phyloP scores from a whole-genome alignment of 2,113 vertebrate species.

The Chiloscyllium plagiosum region DNA sequence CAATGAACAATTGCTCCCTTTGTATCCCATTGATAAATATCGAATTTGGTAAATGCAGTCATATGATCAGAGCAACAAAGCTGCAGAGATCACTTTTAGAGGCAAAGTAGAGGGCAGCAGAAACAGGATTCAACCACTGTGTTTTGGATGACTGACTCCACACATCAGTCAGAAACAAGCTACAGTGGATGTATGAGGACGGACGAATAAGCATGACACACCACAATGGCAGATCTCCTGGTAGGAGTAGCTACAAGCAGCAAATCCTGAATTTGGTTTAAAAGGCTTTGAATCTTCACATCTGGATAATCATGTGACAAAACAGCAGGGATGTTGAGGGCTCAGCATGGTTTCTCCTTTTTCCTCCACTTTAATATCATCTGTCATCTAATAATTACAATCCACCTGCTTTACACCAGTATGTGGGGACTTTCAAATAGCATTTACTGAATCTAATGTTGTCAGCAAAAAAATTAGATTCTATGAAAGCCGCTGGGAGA shows the following conservation, averaged over 20 bases:
- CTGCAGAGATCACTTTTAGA: background rate
- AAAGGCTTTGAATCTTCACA: background rate
- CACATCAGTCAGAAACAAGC: background rate
- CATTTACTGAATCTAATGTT: constrained; percentile 16
- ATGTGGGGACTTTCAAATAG: background rate
- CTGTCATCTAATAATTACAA: constrained; percentile 35
- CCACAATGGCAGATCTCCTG: background rate
- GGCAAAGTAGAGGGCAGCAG: background rate
- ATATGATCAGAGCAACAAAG: background rate
- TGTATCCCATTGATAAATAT: background rate
- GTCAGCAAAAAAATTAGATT: constrained; percentile 24
- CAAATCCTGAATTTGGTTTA: constrained; percentile 1
- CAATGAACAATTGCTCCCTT: background rate
- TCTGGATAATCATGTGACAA: constrained; percentile 28
- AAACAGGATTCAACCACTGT: background rate
- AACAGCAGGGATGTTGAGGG: background rate
- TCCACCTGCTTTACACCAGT: constrained; percentile 11
- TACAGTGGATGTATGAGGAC: background rate
- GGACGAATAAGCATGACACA: background rate
- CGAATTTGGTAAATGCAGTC: background rate
- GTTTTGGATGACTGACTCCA: background rate
- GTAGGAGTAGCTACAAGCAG: background rate
- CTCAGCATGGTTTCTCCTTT: constrained; percentile 11
- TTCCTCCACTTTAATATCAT: constrained; percentile 8
- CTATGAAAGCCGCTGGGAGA: background rate